Conservation (phyloP, 2,113 vertebrate genomes). For the Cebus imitator region DNA sequence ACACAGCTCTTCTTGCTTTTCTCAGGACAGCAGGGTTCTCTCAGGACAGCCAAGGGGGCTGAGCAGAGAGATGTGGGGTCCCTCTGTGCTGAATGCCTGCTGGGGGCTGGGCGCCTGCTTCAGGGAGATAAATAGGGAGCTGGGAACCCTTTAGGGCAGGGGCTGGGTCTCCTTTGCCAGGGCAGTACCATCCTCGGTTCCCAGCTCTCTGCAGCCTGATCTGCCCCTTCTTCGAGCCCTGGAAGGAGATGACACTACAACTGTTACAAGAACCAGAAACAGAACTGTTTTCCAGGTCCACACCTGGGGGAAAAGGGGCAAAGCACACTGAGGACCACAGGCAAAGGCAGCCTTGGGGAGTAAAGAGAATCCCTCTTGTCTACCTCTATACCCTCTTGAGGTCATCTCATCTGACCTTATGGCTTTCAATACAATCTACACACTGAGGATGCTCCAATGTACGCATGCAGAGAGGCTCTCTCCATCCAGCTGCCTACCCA, state of each 20-base stretch:
- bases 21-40: not conserved
- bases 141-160: fast-evolving
- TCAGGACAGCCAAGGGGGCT: no score
- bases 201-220: not conserved
- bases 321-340: not conserved
- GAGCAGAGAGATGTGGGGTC: no score
- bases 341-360: not conserved
- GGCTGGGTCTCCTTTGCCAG: not conserved
- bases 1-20: not conserved
- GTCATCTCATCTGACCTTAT: not conserved
- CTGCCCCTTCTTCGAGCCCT: not conserved
- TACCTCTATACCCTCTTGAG: not conserved
- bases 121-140: not conserved
- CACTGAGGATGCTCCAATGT: fast-evolving
- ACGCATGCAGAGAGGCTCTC: not conserved
- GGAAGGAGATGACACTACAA: not conserved
- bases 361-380: not conserved
- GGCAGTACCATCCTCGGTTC: not conserved
- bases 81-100: not conserved
- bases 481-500: not conserved
- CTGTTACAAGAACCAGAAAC: fast-evolving
- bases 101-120: not conserved
- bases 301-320: not conserved
- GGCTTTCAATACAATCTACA: not conserved
- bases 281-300: not conserved